phyloP scores from a whole-genome alignment of 2,888 invertebrate genomes.

The Yponomeuta sedellus region DNA sequence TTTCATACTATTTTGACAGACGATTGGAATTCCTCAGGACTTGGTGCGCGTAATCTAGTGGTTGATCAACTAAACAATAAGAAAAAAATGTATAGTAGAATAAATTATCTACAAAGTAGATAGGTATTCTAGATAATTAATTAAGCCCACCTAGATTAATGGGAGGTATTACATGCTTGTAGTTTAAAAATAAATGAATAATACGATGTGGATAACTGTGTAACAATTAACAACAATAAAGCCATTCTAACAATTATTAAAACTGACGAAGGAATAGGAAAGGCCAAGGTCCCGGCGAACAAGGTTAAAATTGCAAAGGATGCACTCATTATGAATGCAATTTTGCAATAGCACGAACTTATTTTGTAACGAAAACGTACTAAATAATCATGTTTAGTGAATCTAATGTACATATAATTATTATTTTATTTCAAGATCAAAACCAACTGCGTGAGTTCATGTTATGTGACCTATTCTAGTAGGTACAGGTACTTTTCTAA shows the following conservation, averaged over 20 bases:
- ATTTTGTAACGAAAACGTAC: background rate
- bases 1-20: too few species aligned
- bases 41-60: too few species aligned
- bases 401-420: background rate
- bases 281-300: constrained; percentile 9
- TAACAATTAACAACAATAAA: background rate
- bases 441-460: background rate
- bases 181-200: too few species aligned
- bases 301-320: constrained; percentile 11
- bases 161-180: too few species aligned
- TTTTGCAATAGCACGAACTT: constrained; percentile 8
- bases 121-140: too few species aligned
- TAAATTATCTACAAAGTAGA: too few species aligned
- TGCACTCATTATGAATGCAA: constrained; percentile 13
- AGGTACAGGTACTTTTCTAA: too few species aligned
- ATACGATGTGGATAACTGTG: background rate
- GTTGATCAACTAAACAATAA: too few species aligned
- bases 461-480: too few species aligned
- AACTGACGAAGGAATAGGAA: constrained; percentile 10
- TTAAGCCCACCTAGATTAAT: too few species aligned
- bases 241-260: background rate
- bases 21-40: too few species aligned
- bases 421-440: background rate
- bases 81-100: too few species aligned
- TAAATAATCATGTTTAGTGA: background rate